Percentiles rank a stretch among this genome's conserved stretches.
Conservation (phyloP, 2,113 vertebrate genomes). For the Salvelinus sp. region DNA sequence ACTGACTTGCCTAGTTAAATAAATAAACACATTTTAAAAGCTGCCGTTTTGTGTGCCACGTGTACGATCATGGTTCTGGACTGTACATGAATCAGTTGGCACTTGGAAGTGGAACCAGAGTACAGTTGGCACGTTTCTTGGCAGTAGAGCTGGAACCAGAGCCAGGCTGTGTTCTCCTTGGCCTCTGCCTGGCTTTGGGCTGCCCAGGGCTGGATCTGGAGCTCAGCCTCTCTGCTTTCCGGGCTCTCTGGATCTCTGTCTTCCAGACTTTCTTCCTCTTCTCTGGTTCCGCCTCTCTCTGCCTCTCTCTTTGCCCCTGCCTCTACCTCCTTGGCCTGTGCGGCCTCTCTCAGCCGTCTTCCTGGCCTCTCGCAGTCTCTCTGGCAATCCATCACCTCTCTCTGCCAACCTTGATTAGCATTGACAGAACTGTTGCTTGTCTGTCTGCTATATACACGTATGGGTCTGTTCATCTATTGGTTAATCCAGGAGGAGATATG, state of each 20-base stretch:
- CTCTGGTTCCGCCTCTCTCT: not conserved
- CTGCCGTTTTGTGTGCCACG: not conserved
- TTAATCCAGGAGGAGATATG: constrained; percentile 36
- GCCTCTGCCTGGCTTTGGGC: not conserved
- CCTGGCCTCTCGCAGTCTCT: not conserved
- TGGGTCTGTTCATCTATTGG: constrained; percentile 20
- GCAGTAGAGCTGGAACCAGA: not conserved
- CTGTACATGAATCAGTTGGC: not conserved
- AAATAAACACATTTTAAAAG: not conserved
- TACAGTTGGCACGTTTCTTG: not conserved
- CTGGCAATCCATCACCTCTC: constrained; percentile 30
- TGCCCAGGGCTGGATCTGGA: not conserved
- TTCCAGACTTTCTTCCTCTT: not conserved
- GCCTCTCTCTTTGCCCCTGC: not conserved
- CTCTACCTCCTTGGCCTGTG: not conserved
- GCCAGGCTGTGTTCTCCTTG: constrained; percentile 1
- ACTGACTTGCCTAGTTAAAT: too few species aligned
- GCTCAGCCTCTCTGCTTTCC: not conserved
- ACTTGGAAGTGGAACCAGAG: not conserved
- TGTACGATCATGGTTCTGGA: not conserved
- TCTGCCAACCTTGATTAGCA: constrained; percentile 31
- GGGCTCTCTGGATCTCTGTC: not conserved
- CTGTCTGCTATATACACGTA: too few species aligned
- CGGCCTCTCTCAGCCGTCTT: not conserved
- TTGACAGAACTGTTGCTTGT: constrained; percentile 33